Evolutionary conservation across 2,113 vertebrate genomes (phyloP).

Genomic region (Chaetorhynchus papuensis): DNA sequence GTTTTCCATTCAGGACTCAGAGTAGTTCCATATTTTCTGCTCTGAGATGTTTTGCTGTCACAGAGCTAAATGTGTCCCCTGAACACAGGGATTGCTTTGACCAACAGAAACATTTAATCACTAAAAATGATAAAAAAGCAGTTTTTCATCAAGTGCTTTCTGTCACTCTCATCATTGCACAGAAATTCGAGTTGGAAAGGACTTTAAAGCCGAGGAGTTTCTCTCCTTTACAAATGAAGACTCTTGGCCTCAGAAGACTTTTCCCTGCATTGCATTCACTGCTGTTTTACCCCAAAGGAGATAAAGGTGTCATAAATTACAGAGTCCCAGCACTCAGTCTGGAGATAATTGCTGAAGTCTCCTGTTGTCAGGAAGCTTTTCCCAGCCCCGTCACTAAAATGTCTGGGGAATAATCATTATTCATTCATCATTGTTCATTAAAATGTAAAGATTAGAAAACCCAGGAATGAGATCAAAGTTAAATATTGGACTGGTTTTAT

Average conservation of each 20-base stretch:
- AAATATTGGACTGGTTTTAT: no score
- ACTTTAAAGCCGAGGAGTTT: background rate
- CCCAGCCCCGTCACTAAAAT: background rate
- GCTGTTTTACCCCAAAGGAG: background rate
- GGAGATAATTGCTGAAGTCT: background rate
- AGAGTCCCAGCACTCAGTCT: background rate
- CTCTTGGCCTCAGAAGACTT: background rate
- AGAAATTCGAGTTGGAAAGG: background rate
- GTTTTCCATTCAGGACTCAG: background rate
- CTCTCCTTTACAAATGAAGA: background rate
- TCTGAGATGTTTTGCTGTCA: background rate
- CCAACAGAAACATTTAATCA: background rate
- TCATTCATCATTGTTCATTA: background rate
- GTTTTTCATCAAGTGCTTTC: background rate
- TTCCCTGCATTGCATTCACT: background rate
- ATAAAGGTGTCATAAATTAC: conserved; percentile 33
- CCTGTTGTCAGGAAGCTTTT: conserved; percentile 1
- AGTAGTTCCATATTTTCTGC: background rate
- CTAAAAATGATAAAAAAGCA: background rate
- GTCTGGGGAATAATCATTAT: background rate
- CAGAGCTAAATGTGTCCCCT: background rate
- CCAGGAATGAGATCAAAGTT: no score
- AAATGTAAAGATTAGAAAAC: no score
- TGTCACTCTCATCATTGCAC: background rate
- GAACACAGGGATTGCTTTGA: background rate